Evolutionary conservation across 2,113 vertebrate species (phyloP), one percentile per base, ranked within the genome.

Genomic region (rat (Rattus norvegicus)): DNA sequence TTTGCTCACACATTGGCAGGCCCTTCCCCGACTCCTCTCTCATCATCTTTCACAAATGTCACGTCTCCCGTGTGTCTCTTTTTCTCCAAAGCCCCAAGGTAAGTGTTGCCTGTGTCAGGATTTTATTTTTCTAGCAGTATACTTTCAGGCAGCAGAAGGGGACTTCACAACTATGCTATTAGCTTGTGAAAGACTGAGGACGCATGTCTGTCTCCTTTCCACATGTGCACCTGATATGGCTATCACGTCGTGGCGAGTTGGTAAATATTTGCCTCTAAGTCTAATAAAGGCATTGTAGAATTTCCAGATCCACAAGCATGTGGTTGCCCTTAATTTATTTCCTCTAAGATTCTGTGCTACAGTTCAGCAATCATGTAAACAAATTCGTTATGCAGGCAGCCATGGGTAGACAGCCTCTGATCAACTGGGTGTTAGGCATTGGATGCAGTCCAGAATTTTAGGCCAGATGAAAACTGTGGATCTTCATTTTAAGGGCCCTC

Each of bases 341-440:
- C 73, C 91, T 97, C 95, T 69, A 65, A 80, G 47, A 36, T 49
- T 67, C 76, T 84, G 9, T 61, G 80, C 86, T 95, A 39, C 47
- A 86, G 75, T 93, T 97, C 87, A 93, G 65, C 54, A 89, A 76
- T 97, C 97, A 84, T 63, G 67, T 88, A 98, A 98, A 98, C 93
- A 96, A 76, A 20, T 26, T 84, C 63, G 97, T 98, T 97, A 95
- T 94, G 88, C 96, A 96, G 89, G 54, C 72, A 93, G 69, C 89
- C 77, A 3, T 17, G 54, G 73, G 22, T 91, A 97, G 93, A 24
- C 63, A 75, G 73, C 84, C 67, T 89, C 72, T n/a, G 69, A 94
- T 75, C 81, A 95, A 85, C 95, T 59, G 72, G 73, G 52, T 36
- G 75, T 73, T 63, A 94, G 39, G 84, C 28, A 33, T 0, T 95